phyloP scores from a whole-genome alignment of 2,888 invertebrate genomes.

The Patella caerulea region DNA sequence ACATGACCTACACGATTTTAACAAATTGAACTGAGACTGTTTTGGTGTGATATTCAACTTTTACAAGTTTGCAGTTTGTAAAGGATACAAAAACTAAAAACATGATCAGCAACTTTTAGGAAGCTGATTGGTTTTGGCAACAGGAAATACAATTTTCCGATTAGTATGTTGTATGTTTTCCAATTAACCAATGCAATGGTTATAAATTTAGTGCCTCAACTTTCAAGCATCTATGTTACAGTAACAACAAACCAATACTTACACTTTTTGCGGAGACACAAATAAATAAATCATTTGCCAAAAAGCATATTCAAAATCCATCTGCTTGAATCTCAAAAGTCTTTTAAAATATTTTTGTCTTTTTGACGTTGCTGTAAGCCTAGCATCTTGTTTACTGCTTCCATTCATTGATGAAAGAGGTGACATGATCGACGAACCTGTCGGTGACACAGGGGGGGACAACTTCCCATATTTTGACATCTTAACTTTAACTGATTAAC shows the following conservation, averaged over 20 bases:
- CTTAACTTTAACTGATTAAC: slow-evolving; percentile 14
- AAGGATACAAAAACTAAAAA: no score
- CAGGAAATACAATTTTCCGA: no score
- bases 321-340: slow-evolving; percentile 87
- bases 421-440: slow-evolving; percentile 44
- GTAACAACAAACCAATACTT: slow-evolving; percentile 42
- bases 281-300: slow-evolving; percentile 99
- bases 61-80: no score
- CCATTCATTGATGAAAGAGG: slow-evolving; percentile 37
- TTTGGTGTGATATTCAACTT: no score
- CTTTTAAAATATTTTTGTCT: slow-evolving; percentile 77
- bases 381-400: slow-evolving; percentile 43
- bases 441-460: slow-evolving; percentile 61
- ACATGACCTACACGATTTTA: no score
- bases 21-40: no score
- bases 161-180: no score
- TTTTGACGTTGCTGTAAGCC: slow-evolving; percentile 84
- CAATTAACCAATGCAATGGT: no score
- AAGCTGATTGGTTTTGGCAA: no score
- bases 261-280: slow-evolving; percentile 93
- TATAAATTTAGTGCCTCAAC: no score
- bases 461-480: slow-evolving; percentile 47
- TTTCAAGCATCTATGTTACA: no score
- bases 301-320: slow-evolving; percentile 99
- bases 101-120: no score